Conservation (phyloP, 2,113 vertebrate genomes). For the Ia io region DNA sequence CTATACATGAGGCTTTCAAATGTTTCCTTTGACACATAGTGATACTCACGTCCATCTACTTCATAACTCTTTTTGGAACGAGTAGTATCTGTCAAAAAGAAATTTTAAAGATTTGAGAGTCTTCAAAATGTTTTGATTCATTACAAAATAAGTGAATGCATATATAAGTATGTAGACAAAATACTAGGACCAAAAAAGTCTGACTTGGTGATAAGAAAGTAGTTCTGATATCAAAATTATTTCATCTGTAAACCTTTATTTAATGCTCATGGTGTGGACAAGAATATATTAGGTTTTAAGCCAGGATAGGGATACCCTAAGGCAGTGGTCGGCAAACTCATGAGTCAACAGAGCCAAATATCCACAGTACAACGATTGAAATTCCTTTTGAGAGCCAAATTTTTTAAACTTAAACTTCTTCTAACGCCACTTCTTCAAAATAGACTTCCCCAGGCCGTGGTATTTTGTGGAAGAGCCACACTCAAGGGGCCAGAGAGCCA, state of each 20-base stretch:
- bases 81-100: constrained; percentile 88
- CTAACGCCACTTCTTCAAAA: too few relatives aligned
- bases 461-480: too few relatives aligned
- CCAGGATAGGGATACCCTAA: not conserved
- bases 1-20: constrained; percentile 93
- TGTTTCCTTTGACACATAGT: constrained; percentile 91
- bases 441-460: too few relatives aligned
- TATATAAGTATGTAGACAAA: not conserved
- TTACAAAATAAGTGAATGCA: not conserved
- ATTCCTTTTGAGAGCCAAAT: too few relatives aligned
- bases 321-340: too few relatives aligned
- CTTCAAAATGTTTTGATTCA: constrained; percentile 25
- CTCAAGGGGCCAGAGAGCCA: too few relatives aligned
- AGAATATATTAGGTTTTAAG: not conserved
- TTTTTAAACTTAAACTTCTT: too few relatives aligned
- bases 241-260: not conserved
- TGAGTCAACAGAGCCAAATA: too few relatives aligned
- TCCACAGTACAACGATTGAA: too few relatives aligned
- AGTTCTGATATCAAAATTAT: not conserved
- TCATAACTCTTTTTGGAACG: constrained; percentile 91
- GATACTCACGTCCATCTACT: constrained; percentile 93
- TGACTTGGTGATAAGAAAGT: constrained; percentile 8
- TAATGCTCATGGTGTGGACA: not conserved
- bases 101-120: not conserved
- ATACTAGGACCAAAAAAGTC: not conserved